phyloP scores from a whole-genome alignment of 2,113 vertebrate species.

The Seriola dumerili region DNA sequence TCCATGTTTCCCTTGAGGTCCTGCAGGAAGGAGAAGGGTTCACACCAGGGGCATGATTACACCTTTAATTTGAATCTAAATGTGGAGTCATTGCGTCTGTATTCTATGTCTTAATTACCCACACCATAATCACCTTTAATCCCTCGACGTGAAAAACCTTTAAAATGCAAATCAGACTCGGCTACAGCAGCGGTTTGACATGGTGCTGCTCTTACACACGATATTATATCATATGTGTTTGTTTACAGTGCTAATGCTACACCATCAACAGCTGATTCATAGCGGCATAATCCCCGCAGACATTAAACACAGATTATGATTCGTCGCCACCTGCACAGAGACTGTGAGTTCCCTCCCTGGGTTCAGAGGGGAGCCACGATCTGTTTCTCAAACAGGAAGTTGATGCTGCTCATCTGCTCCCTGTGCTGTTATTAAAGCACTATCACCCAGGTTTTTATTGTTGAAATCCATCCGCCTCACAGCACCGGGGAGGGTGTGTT shows the following conservation, averaged over 20 bases:
- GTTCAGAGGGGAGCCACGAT: background rate
- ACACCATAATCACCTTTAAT: constrained; percentile 12
- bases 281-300: background rate
- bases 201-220: background rate
- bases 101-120: constrained; percentile 21
- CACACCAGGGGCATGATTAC: background rate
- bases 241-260: background rate
- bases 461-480: background rate
- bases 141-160: background rate
- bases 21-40: background rate
- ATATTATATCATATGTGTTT: background rate
- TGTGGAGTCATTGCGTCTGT: background rate
- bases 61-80: constrained; percentile 16
- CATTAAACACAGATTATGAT: constrained; percentile 1
- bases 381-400: background rate
- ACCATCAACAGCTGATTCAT: constrained; percentile 7
- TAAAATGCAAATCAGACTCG: background rate
- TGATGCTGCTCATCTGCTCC: background rate
- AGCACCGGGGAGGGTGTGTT: background rate
- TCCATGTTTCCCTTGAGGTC: background rate
- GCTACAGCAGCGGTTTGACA: background rate
- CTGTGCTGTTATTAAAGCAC: background rate
- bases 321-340: background rate
- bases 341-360: background rate
- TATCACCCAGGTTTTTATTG: background rate